A percentile compares a stretch with the other conserved stretches of the same genome.
Conservation (phyloP, 2,113 vertebrate species). For the Fulica atra region DNA sequence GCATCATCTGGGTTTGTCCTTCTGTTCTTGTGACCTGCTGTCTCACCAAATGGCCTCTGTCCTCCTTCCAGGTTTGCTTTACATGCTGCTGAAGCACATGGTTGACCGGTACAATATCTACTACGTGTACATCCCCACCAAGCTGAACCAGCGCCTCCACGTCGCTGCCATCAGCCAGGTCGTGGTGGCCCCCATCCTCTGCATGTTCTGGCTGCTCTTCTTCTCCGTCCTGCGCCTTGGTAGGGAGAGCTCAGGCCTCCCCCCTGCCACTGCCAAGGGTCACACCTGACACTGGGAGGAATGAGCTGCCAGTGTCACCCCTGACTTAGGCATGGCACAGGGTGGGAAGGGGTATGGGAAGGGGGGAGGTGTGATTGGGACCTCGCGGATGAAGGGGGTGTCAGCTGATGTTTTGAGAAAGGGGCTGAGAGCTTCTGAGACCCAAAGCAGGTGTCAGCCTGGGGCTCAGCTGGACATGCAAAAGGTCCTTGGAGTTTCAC, state of each 20-base stretch:
- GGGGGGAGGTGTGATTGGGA: background rate
- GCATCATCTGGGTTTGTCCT: background rate
- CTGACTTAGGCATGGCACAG: background rate
- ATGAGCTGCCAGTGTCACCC: fast-evolving
- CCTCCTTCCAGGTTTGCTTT: conserved; percentile 84
- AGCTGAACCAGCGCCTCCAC: conserved; percentile 90
- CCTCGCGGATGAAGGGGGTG: background rate
- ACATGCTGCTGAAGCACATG: conserved; percentile 93
- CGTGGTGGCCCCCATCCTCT: conserved; percentile 88
- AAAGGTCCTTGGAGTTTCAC: background rate
- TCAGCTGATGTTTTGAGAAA: background rate
- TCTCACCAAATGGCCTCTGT: background rate
- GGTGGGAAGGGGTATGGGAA: background rate
- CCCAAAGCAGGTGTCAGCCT: background rate
- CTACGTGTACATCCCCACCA: conserved; percentile 93
- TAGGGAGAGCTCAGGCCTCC: conserved; percentile 46
- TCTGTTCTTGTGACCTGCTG: background rate
- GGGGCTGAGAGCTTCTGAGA: background rate
- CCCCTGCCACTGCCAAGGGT: fast-evolving
- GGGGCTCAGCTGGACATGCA: background rate
- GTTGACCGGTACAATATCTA: conserved; percentile 98
- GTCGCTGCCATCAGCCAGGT: conserved; percentile 89
- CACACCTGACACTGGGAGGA: background rate
- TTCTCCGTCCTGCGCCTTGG: conserved; percentile 93
- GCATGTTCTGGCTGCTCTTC: conserved; percentile 97